Evolutionary conservation across 2,797 vertebrate species (phyloP).

Genomic region (Gymnothorax reevesii): DNA sequence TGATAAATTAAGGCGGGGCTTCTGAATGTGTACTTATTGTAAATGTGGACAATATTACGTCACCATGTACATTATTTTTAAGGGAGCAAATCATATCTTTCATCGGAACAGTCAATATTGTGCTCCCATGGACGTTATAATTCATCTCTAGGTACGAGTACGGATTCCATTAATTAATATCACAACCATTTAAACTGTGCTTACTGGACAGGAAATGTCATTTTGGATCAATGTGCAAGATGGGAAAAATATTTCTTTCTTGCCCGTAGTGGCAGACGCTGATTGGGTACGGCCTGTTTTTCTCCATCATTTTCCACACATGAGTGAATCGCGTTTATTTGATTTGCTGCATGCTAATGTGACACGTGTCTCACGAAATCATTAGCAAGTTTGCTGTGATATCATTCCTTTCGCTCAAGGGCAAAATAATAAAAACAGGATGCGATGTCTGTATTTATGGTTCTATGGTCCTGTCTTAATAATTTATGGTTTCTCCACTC

Average conservation of each 20-base stretch:
- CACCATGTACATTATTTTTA: background rate
- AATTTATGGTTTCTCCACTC: background rate
- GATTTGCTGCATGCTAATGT: background rate
- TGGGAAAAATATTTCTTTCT: background rate
- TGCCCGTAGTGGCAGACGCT: background rate
- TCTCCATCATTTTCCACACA: background rate
- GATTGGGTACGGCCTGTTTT: background rate
- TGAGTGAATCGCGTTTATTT: constrained; percentile 2
- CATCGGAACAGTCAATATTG: background rate
- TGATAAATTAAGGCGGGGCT: background rate
- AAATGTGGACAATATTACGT: background rate
- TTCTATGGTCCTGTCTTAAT: background rate
- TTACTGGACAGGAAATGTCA: background rate
- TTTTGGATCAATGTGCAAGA: background rate
- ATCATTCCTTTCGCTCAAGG: background rate
- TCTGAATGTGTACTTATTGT: background rate
- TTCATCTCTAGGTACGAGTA: background rate
- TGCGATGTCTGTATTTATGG: background rate
- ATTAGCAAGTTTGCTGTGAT: background rate
- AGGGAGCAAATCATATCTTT: background rate
- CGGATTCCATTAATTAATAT: background rate
- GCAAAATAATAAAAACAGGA: background rate
- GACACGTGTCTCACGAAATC: background rate
- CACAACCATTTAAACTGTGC: background rate
- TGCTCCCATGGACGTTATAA: background rate